phyloP scores from a whole-genome alignment of 2,797 vertebrate genomes.

The Catharus ustulatus region DNA sequence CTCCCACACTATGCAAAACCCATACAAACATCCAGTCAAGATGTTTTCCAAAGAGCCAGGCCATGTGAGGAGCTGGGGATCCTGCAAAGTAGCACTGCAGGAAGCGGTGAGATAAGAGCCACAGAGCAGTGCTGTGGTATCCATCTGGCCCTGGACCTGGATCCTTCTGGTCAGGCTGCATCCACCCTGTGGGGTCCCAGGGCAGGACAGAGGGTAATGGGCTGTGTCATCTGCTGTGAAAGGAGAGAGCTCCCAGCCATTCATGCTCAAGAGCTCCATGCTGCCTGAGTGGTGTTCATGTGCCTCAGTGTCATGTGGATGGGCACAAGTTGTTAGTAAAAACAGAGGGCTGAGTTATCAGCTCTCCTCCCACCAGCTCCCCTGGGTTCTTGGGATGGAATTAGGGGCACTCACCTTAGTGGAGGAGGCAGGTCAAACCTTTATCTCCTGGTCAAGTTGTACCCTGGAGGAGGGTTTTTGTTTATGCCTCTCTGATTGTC shows the following conservation, averaged over 20 bases:
- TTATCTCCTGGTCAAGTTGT: not conserved
- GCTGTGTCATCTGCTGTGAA: not conserved
- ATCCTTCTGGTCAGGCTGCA: fast-evolving
- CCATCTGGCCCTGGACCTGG: fast-evolving
- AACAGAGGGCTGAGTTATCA: not conserved
- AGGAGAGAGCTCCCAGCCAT: not conserved
- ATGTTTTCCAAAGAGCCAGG: not conserved
- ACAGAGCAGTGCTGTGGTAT: fast-evolving
- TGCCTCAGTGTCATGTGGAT: fast-evolving
- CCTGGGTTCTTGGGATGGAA: not conserved
- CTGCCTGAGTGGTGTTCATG: not conserved
- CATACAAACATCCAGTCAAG: not conserved
- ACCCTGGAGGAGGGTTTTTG: not conserved
- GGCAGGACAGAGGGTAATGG: not conserved
- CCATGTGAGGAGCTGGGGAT: not conserved
- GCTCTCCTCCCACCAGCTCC: not conserved
- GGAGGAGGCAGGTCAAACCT: not conserved
- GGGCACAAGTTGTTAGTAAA: fast-evolving
- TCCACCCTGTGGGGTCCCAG: not conserved
- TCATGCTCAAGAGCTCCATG: fast-evolving
- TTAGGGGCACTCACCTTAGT: not conserved
- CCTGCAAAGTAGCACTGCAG: not conserved
- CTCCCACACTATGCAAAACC: not conserved
- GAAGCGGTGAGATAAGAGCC: not conserved
- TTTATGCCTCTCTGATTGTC: not conserved